Conservation (phyloP, 2,797 vertebrate genomes). For the Cynopterus sphinx region DNA sequence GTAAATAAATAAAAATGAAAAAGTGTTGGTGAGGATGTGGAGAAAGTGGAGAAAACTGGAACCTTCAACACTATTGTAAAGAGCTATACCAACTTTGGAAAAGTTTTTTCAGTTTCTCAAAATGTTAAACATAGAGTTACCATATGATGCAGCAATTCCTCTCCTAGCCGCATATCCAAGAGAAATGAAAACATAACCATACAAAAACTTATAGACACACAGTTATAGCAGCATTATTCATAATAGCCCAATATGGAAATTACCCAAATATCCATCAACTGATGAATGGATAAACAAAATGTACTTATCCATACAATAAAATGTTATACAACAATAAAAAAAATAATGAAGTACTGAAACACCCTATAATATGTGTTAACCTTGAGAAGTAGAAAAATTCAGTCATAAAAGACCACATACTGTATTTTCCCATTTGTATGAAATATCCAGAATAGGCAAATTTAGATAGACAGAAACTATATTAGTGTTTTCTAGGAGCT, state of each 20-base stretch:
- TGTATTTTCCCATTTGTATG: neutral
- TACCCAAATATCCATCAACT: neutral
- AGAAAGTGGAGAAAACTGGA: neutral
- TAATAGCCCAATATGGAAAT: neutral
- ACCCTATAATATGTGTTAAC: neutral
- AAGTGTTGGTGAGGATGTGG: neutral
- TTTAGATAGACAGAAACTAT: neutral
- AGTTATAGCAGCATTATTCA: neutral
- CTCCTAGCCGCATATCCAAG: neutral
- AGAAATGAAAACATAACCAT: neutral
- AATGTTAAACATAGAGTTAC: neutral
- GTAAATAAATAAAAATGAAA: neutral
- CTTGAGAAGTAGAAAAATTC: neutral
- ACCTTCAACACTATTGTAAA: neutral
- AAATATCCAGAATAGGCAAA: neutral
- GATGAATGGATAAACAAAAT: neutral
- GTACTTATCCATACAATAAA: neutral
- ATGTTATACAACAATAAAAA: neutral
- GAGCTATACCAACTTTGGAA: neutral
- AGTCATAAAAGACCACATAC: neutral
- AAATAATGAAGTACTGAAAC: neutral
- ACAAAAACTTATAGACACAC: neutral
- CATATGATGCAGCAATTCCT: neutral
- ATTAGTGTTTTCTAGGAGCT: neutral
- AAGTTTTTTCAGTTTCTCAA: neutral